Evolutionary conservation across 2,888 invertebrate genomes (phyloP).

Genomic region (Nebria salina): DNA sequence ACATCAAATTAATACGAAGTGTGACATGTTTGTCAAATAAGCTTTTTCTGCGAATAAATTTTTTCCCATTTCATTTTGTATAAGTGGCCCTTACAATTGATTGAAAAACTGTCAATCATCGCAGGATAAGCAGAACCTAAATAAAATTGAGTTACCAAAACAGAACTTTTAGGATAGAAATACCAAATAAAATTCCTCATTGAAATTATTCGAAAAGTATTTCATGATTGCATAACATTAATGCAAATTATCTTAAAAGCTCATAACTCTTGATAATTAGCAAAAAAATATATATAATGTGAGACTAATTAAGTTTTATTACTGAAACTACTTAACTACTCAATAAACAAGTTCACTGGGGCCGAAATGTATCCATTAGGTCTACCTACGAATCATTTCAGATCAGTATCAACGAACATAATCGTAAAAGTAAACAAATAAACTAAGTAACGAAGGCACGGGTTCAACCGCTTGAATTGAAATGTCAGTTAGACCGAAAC

Average conservation of each 20-base stretch:
- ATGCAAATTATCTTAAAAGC: neutral
- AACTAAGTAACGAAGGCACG: conserved; percentile 28
- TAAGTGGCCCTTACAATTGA: neutral
- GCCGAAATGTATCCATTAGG: neutral
- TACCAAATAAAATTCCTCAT: neutral
- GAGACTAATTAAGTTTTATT: neutral
- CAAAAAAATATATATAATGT: neutral
- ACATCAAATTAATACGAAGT: no score
- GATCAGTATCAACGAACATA: conserved; percentile 25
- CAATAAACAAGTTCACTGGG: neutral
- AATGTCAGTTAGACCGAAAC: conserved; percentile 35
- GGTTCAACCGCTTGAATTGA: conserved; percentile 30
- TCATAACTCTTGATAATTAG: neutral
- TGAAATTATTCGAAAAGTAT: neutral
- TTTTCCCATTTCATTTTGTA: neutral
- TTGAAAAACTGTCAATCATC: neutral
- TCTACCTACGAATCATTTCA: conserved; percentile 2
- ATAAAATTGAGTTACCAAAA: neutral
- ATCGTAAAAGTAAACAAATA: conserved; percentile 38
- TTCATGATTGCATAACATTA: neutral
- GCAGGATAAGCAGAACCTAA: neutral
- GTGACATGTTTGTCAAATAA: no score
- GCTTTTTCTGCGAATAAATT: neutral
- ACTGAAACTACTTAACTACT: neutral
- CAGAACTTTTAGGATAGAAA: neutral